These are phyloP conservation scores for Maccullochella peelii DNA, from an alignment of 2,113 vertebrate species.

Conservation along the genomic window DNA sequence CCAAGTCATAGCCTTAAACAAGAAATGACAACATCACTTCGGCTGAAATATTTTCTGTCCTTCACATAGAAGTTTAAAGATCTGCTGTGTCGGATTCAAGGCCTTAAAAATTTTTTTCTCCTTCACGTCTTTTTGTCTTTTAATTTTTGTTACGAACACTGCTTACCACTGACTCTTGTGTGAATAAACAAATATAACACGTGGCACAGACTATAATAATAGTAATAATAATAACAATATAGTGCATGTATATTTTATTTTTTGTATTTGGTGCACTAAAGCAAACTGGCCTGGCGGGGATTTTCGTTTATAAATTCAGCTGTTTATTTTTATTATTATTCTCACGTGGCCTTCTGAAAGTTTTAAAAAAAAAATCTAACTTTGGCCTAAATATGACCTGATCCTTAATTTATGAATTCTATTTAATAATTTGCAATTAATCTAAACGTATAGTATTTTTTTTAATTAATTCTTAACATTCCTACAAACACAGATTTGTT, in stretches of 20 bases:
- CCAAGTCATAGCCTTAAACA: conserved; percentile 70
- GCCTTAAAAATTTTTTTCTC: conserved; percentile 4
- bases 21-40: conserved; percentile 72
- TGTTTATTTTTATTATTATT: background rate
- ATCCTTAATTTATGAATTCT: background rate
- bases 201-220: conserved; percentile 8
- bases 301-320: background rate
- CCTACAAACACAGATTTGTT: background rate
- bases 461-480: background rate
- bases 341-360: background rate
- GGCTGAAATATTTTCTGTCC: conserved; percentile 54
- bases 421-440: background rate
- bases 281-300: background rate
- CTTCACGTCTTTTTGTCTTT: background rate
- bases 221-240: background rate
- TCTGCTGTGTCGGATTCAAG: conserved; percentile 14
- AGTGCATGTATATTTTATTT: background rate
- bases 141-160: background rate
- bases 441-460: background rate
- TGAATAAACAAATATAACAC: conserved; percentile 11
- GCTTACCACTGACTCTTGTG: background rate
- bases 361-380: background rate
- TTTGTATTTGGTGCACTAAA: background rate
- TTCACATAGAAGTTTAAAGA: conserved; percentile 39
- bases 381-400: background rate